Conservation (phyloP, 1,140 invertebrate genomes). For the Drosophila subobscura region DNA sequence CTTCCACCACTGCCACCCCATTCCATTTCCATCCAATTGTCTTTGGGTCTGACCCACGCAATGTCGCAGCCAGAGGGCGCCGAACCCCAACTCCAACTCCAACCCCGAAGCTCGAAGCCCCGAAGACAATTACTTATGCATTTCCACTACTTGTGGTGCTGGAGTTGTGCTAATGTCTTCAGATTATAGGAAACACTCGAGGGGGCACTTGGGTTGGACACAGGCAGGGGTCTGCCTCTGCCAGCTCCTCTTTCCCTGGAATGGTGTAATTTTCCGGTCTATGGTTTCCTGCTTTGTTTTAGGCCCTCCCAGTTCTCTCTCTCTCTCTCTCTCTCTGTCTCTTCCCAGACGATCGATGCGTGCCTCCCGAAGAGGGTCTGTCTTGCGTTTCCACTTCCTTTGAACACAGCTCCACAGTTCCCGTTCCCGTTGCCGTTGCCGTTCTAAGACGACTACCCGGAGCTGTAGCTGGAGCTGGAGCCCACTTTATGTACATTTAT, state of each 20-base stretch:
- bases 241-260: conserved; percentile 6
- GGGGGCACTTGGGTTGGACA: conserved; percentile 26
- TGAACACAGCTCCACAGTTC: conserved; percentile 18
- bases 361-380: conserved; percentile 20
- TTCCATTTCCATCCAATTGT: conserved; percentile 47
- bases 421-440: conserved; percentile 37
- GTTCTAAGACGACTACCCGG: conserved; percentile 20
- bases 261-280: conserved; percentile 75
- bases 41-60: conserved; percentile 66
- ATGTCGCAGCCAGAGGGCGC: conserved; percentile 55
- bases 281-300: conserved; percentile 77
- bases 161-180: conserved; percentile 72
- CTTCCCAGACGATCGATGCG: conserved; percentile 37
- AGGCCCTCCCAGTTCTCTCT: conserved; percentile 46
- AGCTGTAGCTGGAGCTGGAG: background rate
- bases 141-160: conserved; percentile 15
- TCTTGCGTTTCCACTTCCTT: conserved; percentile 74
- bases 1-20: conserved; percentile 33
- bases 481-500: conserved; percentile 48
- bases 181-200: conserved; percentile 63
- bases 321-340: background rate
- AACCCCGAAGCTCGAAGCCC: conserved; percentile 10
- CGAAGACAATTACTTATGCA: conserved; percentile 66
- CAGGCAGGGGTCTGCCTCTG: conserved; percentile 36
- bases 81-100: conserved; percentile 47